These are phyloP conservation scores for Zaprionus obscuricornis DNA, from an alignment of 2,888 invertebrate genomes.

Conservation along the genomic window DNA sequence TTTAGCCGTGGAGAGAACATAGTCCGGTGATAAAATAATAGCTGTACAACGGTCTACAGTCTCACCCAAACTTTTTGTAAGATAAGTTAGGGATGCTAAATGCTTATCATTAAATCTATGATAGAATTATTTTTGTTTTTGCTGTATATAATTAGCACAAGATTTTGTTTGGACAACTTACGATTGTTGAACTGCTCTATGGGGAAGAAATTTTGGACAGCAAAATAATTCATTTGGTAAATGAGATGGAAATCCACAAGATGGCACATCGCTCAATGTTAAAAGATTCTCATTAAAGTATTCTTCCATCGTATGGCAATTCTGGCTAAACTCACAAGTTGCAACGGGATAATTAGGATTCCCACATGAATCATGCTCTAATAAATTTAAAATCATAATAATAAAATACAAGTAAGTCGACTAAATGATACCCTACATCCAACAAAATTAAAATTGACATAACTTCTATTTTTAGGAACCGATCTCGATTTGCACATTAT, in stretches of 20 bases:
- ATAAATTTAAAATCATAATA: too few species aligned
- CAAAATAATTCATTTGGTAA: slow-evolving; percentile 15
- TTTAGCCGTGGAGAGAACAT: slow-evolving; percentile 11
- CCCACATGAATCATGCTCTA: too few species aligned
- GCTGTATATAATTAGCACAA: background rate
- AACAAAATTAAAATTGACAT: too few species aligned
- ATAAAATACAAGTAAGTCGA: too few species aligned
- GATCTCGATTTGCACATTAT: too few species aligned
- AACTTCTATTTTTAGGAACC: too few species aligned
- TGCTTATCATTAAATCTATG: slow-evolving; percentile 4
- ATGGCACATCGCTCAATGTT: background rate
- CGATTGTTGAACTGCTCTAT: background rate
- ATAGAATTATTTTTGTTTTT: background rate
- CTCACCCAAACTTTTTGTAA: background rate
- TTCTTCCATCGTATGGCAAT: background rate
- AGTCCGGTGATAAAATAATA: slow-evolving; percentile 5
- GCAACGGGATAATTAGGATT: too few species aligned
- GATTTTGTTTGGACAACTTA: background rate
- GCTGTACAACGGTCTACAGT: slow-evolving; percentile 31
- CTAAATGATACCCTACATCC: too few species aligned
- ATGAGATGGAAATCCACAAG: background rate
- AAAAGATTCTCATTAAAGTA: background rate
- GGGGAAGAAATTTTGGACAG: slow-evolving; percentile 14
- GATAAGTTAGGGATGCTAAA: slow-evolving; percentile 4
- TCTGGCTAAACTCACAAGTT: background rate